Conservation (phyloP, 2,797 vertebrate species). For the Sebastes kiyomatsui region DNA sequence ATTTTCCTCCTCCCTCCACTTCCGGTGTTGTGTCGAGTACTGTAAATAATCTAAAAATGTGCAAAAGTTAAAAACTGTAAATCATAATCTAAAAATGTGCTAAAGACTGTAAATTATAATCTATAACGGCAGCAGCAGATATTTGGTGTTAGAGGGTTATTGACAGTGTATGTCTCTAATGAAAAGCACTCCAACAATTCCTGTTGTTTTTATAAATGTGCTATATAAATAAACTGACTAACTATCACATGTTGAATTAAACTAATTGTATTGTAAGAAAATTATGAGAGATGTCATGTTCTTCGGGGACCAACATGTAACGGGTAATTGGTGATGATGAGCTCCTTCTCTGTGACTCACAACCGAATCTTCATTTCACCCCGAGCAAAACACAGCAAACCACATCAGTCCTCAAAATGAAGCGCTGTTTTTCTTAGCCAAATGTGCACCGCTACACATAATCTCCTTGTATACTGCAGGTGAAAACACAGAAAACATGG, state of each 20-base stretch:
- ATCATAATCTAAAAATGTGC: too few species aligned
- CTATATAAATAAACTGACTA: not conserved
- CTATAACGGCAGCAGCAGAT: too few species aligned
- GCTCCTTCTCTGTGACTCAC: conserved; percentile 13
- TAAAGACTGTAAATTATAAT: too few species aligned
- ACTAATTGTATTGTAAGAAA: conserved; percentile 33
- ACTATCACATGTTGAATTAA: not conserved
- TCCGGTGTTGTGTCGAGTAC: too few species aligned
- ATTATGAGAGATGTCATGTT: conserved; percentile 29
- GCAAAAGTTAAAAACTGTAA: too few species aligned
- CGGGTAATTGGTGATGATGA: conserved; percentile 39
- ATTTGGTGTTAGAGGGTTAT: too few species aligned
- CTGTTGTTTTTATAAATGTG: too few species aligned
- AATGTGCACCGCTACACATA: not conserved
- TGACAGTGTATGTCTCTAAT: too few species aligned
- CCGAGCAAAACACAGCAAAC: conserved; percentile 1
- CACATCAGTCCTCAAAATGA: conserved; percentile 6
- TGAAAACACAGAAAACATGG: not conserved
- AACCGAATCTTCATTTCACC: conserved; percentile 16
- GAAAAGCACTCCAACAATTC: too few species aligned
- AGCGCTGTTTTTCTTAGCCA: conserved; percentile 5
- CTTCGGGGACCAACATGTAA: conserved; percentile 9
- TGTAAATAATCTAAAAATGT: too few species aligned
- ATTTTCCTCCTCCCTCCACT: too few species aligned
- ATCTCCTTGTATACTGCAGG: not conserved